Evolutionary conservation across 2,797 vertebrate genomes (phyloP).

Genomic region (Melanotaenia nigrans): DNA sequence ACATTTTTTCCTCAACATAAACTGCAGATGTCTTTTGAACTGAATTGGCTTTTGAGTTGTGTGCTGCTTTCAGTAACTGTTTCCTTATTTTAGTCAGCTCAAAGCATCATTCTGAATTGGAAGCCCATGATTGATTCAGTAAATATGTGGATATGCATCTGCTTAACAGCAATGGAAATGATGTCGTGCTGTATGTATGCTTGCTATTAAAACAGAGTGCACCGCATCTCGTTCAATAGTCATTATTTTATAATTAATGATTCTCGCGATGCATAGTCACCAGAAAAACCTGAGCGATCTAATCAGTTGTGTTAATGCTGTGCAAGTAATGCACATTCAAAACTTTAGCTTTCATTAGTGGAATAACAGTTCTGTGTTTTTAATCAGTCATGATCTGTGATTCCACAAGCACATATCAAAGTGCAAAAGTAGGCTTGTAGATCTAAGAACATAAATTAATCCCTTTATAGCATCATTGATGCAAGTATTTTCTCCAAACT

Average conservation of each 20-base stretch:
- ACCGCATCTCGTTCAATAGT: slow-evolving; percentile 39
- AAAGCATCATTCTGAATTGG: slow-evolving; percentile 27
- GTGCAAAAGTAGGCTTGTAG: background rate
- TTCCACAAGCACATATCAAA: slow-evolving; percentile 1
- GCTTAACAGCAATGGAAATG: slow-evolving; percentile 50
- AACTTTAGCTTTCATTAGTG: background rate
- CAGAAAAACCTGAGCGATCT: background rate
- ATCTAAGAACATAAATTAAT: background rate
- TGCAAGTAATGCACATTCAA: background rate
- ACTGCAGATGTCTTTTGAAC: slow-evolving; percentile 24
- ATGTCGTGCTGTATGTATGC: slow-evolving; percentile 57
- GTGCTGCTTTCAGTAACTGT: slow-evolving; percentile 27
- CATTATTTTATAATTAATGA: slow-evolving; percentile 35
- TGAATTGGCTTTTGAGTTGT: slow-evolving; percentile 27
- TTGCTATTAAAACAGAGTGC: slow-evolving; percentile 59
- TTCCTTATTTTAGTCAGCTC: slow-evolving; percentile 39
- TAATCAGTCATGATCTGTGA: background rate
- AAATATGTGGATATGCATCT: slow-evolving; percentile 44
- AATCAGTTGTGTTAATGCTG: background rate
- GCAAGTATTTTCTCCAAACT: background rate
- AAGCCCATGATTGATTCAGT: slow-evolving; percentile 32
- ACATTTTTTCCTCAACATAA: slow-evolving; percentile 19
- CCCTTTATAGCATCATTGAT: background rate
- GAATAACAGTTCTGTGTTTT: background rate
- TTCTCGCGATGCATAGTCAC: background rate